These are phyloP conservation scores for Amaurobius ferox DNA, from an alignment of 2,888 invertebrate genomes.

Conservation along the genomic window DNA sequence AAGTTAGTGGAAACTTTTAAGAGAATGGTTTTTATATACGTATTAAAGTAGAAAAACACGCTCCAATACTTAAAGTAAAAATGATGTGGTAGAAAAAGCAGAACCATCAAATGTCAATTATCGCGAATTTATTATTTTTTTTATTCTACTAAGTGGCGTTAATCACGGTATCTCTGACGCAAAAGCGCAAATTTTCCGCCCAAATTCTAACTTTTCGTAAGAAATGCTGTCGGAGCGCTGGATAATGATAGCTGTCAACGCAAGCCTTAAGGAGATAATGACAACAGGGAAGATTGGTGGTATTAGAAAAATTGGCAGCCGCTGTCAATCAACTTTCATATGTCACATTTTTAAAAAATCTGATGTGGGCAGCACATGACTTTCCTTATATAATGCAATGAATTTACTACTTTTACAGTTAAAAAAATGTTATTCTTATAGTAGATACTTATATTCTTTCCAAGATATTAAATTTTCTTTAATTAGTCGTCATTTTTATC, in stretches of 20 bases:
- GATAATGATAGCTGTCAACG: conserved; percentile 9
- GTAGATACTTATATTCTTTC: too few relatives aligned
- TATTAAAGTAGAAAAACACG: too few relatives aligned
- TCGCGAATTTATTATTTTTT: neutral
- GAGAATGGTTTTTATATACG: too few relatives aligned
- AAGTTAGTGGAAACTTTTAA: too few relatives aligned
- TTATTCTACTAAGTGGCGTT: neutral
- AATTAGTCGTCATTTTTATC: too few relatives aligned
- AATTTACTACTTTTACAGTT: too few relatives aligned
- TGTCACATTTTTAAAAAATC: too few relatives aligned
- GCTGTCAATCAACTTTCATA: neutral
- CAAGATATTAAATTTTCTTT: too few relatives aligned
- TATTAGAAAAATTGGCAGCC: neutral
- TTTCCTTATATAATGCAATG: too few relatives aligned
- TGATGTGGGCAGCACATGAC: too few relatives aligned
- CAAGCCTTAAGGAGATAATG: conserved; percentile 4
- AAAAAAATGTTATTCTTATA: too few relatives aligned
- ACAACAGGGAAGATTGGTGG: neutral
- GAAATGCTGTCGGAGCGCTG: neutral
- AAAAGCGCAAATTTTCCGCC: neutral
- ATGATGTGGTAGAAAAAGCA: neutral
- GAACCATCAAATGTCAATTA: conserved; percentile 12
- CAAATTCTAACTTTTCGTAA: neutral
- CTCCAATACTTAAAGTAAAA: too few relatives aligned
- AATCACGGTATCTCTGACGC: neutral